These are phyloP conservation scores for Neomorphus geoffroyi DNA, from an alignment of 2,797 vertebrate species.

Conservation along the genomic window DNA sequence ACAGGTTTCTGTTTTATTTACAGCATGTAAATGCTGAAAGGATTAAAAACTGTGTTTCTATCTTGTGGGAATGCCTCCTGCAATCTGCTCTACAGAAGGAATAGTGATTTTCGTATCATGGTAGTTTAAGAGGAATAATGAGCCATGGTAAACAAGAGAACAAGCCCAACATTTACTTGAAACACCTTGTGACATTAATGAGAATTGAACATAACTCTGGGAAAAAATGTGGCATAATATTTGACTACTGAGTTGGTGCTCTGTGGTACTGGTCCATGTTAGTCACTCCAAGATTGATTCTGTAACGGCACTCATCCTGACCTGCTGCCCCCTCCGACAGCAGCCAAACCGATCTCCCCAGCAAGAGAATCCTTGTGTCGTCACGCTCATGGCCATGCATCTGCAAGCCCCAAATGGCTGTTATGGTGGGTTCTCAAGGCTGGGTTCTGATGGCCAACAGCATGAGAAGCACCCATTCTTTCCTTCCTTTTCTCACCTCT, in stretches of 20 bases:
- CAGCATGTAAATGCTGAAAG: not conserved
- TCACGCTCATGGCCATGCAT: fast-evolving
- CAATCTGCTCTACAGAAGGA: not conserved
- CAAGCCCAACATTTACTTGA: not conserved
- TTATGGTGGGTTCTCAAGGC: not conserved
- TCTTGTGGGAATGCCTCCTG: not conserved
- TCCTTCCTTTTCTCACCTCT: not conserved
- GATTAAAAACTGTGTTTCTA: not conserved
- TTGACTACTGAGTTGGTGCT: not conserved
- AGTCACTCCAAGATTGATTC: not conserved
- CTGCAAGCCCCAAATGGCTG: not conserved
- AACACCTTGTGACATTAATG: not conserved
- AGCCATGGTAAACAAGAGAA: not conserved
- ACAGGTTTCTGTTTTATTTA: not conserved
- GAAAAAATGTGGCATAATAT: not conserved
- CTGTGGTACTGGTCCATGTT: not conserved
- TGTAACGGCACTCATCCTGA: not conserved
- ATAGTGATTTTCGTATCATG: not conserved
- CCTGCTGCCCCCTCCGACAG: not conserved
- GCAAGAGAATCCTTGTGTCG: not conserved
- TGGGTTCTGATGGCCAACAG: not conserved
- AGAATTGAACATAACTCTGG: not conserved
- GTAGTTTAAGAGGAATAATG: not conserved
- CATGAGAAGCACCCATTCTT: fast-evolving
- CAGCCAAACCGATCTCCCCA: not conserved